phyloP scores from a whole-genome alignment of 2,888 invertebrate genomes.

The Craniophora ligustri region DNA sequence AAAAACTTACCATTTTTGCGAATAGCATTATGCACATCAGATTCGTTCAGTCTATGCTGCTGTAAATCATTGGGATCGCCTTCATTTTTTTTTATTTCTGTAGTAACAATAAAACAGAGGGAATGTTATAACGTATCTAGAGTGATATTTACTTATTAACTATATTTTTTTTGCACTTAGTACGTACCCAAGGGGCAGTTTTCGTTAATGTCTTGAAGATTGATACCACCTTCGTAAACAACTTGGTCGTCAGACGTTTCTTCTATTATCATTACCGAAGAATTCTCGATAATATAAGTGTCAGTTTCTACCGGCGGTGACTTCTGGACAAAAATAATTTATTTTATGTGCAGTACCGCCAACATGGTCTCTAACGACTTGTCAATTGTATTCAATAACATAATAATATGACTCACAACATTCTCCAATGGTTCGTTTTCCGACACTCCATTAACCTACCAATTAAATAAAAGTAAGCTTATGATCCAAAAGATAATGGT shows the following conservation, averaged over 20 bases:
- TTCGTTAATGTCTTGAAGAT: constrained; percentile 42
- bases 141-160: not conserved
- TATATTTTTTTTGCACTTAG: not conserved
- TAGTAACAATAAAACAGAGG: not conserved
- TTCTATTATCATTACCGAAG: constrained; percentile 20
- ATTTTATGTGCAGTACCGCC: not conserved
- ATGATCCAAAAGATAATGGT: too few species aligned
- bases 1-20: constrained; percentile 27
- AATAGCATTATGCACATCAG: constrained; percentile 12
- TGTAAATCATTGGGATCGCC: constrained; percentile 25
- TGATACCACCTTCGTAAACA: constrained; percentile 17
- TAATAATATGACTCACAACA: constrained; percentile 12
- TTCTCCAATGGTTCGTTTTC: constrained; percentile 37
- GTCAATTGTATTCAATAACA: not conserved
- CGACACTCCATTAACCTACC: constrained; percentile 28
- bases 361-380: not conserved
- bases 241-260: constrained; percentile 27
- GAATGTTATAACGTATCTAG: not conserved
- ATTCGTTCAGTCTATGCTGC: constrained; percentile 19
- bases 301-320: constrained; percentile 25
- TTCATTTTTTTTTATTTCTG: constrained; percentile 42
- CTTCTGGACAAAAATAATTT: constrained; percentile 15
- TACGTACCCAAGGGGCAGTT: constrained; percentile 40
- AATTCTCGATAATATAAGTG: constrained; percentile 29
- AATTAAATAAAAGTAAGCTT: constrained; percentile 2